A percentile compares a stretch with the other conserved stretches of the same genome.
phyloP scores from a whole-genome alignment of 2,113 vertebrate species.

The Aplodontia rufa region DNA sequence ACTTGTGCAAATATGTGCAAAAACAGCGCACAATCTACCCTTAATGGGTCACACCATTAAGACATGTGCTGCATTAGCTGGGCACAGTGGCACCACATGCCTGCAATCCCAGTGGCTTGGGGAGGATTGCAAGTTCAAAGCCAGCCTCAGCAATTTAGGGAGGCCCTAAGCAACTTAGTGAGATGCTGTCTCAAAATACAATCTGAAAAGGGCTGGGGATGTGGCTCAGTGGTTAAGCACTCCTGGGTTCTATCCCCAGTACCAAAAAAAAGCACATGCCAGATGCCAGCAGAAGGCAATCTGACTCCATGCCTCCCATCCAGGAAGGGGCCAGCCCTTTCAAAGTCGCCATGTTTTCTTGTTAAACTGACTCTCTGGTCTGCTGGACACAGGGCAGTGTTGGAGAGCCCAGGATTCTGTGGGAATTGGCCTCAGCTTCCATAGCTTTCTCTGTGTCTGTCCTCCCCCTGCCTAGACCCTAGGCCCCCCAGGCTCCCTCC shows the following conservation, averaged over 20 bases:
- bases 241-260: too few species aligned
- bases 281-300: background rate
- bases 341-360: background rate
- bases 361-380: background rate
- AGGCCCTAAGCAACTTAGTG: too few species aligned
- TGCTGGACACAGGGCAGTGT: background rate
- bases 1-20: background rate
- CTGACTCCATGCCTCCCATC: background rate
- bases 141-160: too few species aligned
- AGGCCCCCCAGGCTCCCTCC: constrained; percentile 9
- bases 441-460: constrained; percentile 15
- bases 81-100: too few species aligned
- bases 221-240: too few species aligned
- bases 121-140: too few species aligned
- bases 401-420: background rate
- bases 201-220: too few species aligned
- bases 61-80: background rate
- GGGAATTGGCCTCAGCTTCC: constrained; percentile 10
- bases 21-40: background rate
- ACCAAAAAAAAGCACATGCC: too few species aligned
- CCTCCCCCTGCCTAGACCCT: background rate
- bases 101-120: too few species aligned
- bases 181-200: too few species aligned
- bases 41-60: background rate
- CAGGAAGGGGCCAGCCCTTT: background rate